Evolutionary conservation across 1,140 invertebrate genomes (phyloP).

Genomic region (Cydia amplana): DNA sequence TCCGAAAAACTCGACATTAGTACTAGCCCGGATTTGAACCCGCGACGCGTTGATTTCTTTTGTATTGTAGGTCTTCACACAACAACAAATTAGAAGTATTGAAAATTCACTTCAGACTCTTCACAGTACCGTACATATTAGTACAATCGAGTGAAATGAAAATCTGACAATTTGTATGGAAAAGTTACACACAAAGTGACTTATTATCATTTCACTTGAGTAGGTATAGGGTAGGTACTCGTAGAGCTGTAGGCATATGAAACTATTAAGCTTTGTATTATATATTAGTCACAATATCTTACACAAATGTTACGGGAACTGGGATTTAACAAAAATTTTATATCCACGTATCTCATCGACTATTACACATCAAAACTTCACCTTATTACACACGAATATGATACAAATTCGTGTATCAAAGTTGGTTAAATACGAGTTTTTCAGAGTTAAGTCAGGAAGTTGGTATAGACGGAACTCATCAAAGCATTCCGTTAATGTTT

Average conservation of each 20-base stretch:
- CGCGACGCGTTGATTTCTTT: too few relatives aligned
- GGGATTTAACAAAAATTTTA: neutral
- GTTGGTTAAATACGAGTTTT: neutral
- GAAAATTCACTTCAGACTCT: too few relatives aligned
- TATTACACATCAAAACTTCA: neutral
- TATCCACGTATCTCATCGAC: neutral
- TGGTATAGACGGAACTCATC: neutral
- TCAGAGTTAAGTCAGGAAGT: neutral
- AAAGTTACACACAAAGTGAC: too few relatives aligned
- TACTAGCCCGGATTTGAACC: too few relatives aligned
- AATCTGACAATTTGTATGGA: too few relatives aligned
- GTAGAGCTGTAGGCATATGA: neutral
- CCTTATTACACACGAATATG: neutral
- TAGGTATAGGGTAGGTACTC: neutral
- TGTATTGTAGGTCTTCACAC: too few relatives aligned
- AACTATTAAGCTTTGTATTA: neutral
- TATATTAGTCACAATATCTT: neutral
- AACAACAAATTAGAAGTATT: too few relatives aligned
- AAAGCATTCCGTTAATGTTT: slow-evolving; percentile 10
- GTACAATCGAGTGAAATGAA: too few relatives aligned
- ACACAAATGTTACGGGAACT: neutral
- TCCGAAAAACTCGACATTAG: too few relatives aligned
- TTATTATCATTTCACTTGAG: too few relatives aligned
- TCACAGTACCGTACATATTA: too few relatives aligned
- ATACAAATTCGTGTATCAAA: neutral